Conservation (phyloP, 2,888 invertebrate species). For the Nemotelus nigrinus region DNA sequence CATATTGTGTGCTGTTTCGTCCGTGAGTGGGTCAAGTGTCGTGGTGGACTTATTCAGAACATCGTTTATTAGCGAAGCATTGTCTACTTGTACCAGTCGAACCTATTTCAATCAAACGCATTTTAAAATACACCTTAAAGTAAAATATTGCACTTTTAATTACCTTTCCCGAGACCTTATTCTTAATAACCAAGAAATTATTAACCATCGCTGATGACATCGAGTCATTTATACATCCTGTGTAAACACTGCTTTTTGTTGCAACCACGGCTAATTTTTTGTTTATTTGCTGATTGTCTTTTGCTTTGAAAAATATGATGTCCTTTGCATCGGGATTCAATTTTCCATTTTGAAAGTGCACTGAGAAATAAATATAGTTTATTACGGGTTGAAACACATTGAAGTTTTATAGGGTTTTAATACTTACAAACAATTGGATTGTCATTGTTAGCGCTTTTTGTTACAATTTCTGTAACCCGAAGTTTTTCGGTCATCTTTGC, state of each 20-base stretch:
- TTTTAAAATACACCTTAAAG: constrained; percentile 47
- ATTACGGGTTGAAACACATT: not conserved
- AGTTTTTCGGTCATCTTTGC: constrained; percentile 16
- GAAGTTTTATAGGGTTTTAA: not conserved
- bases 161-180: constrained; percentile 60
- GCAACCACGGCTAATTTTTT: constrained; percentile 54
- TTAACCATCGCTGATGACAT: constrained; percentile 54
- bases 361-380: constrained; percentile 51
- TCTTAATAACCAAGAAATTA: constrained; percentile 59
- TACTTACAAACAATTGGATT: constrained; percentile 37
- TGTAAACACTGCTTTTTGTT: constrained; percentile 55
- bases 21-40: constrained; percentile 24
- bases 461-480: constrained; percentile 28
- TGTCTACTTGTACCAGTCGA: constrained; percentile 49
- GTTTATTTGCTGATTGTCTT: constrained; percentile 44
- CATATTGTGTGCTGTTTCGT: constrained; percentile 51
- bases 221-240: constrained; percentile 53
- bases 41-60: constrained; percentile 18
- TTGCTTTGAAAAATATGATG: constrained; percentile 53
- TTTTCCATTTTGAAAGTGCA: constrained; percentile 62
- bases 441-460: constrained; percentile 1
- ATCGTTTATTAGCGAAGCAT: constrained; percentile 43
- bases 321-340: constrained; percentile 53
- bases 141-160: not conserved
- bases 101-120: constrained; percentile 50